Evolutionary conservation across 2,113 vertebrate genomes (phyloP).

Genomic region (Nicator chloris): DNA sequence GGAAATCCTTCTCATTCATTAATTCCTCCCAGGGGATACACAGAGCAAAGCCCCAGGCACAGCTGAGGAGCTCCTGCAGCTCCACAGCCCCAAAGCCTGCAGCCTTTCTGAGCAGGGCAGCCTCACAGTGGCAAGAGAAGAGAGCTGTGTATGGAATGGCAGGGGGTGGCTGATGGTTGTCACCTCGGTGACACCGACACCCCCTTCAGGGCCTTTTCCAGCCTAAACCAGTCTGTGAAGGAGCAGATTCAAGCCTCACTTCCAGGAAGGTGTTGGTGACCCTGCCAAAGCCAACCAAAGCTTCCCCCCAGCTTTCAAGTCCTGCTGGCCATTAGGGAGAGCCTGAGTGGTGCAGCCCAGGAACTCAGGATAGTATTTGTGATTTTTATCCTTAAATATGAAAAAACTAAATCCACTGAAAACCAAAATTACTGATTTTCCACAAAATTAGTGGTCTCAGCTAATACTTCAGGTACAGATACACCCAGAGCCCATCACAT

Average conservation of each 20-base stretch:
- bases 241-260: neutral
- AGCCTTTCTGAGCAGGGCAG: neutral
- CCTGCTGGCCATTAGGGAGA: neutral
- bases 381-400: neutral
- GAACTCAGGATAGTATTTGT: neutral
- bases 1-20: neutral
- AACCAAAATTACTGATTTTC: neutral
- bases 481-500: neutral
- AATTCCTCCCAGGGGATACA: too few relatives aligned
- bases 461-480: neutral
- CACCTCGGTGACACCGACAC: conserved; percentile 39
- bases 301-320: neutral
- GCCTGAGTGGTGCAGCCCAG: neutral
- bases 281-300: neutral
- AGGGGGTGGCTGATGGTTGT: conserved; percentile 16
- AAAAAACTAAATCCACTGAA: neutral
- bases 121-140: neutral
- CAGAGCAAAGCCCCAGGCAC: neutral
- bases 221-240: fast-evolving
- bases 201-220: neutral
- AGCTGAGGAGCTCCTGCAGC: neutral
- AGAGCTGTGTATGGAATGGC: conserved; percentile 30
- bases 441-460: neutral
- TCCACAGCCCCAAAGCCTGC: neutral
- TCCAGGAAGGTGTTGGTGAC: neutral